Conservation (phyloP, 2,797 vertebrate species). For the Mormyrus hasselquistii region DNA sequence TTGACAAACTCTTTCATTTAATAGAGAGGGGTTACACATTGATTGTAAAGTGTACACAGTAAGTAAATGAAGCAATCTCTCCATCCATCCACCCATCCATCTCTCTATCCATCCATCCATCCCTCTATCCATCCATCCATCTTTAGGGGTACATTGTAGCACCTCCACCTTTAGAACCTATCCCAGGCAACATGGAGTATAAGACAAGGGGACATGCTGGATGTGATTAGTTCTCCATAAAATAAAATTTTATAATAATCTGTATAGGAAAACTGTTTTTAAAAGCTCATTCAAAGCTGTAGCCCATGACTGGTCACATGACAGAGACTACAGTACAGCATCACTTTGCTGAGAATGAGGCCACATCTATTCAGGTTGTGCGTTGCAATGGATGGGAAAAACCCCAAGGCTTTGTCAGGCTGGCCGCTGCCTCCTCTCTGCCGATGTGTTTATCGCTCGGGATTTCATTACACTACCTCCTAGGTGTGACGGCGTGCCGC, state of each 20-base stretch:
- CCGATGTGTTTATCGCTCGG: background rate
- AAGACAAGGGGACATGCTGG: background rate
- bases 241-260: background rate
- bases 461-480: background rate
- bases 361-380: constrained; percentile 22
- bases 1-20: constrained; percentile 14
- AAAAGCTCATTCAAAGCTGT: background rate
- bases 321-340: background rate
- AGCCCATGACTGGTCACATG: constrained; percentile 13
- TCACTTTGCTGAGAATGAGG: constrained; percentile 14
- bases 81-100: background rate
- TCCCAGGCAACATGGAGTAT: background rate
- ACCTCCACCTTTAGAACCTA: background rate
- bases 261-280: background rate
- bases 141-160: background rate
- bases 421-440: background rate
- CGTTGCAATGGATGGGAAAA: constrained; percentile 2
- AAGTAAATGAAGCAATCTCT: background rate
- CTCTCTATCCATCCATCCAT: background rate
- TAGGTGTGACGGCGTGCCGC: background rate
- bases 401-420: constrained; percentile 15
- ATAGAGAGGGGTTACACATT: background rate
- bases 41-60: background rate
- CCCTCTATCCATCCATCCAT: background rate
- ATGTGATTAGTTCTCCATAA: background rate